Evolutionary conservation across 2,113 vertebrate species (phyloP).

Genomic region (Acanthisitta chloris): DNA sequence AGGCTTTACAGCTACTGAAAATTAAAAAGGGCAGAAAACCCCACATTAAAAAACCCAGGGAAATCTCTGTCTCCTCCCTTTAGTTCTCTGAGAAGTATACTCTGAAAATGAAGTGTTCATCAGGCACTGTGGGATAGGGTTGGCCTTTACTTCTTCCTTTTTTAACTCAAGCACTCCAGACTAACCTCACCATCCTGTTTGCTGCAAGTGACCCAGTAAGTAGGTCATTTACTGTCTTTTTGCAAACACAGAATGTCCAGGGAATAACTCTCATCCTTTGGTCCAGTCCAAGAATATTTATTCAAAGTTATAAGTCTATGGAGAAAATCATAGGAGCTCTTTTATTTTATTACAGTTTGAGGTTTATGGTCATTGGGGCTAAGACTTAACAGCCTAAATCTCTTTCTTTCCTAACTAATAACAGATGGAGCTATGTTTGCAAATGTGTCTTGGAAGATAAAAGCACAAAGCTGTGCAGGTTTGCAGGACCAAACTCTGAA

Average conservation of each 20-base stretch:
- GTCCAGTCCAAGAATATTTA: not conserved
- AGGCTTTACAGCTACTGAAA: not conserved
- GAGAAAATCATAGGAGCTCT: not conserved
- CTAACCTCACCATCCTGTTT: not conserved
- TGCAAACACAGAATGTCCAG: not conserved
- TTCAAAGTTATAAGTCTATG: not conserved
- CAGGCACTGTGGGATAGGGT: too few species aligned
- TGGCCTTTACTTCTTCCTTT: not conserved
- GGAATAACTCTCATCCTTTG: not conserved
- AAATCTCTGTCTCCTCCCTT: not conserved
- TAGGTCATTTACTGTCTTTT: not conserved
- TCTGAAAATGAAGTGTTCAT: not conserved
- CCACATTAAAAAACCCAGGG: fast-evolving
- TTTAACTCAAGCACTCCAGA: not conserved
- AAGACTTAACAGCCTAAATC: not conserved
- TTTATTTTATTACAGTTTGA: not conserved
- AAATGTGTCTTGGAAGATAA: not conserved
- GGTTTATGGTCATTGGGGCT: not conserved
- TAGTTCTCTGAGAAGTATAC: not conserved
- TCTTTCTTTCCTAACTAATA: not conserved
- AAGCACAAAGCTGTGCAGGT: not conserved
- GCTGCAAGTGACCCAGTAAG: not conserved
- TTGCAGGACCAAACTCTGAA: not conserved
- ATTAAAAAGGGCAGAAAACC: not conserved
- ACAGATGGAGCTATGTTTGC: not conserved